Evolutionary conservation across 2,797 vertebrate species (phyloP).

Genomic region (Labroides dimidiatus): DNA sequence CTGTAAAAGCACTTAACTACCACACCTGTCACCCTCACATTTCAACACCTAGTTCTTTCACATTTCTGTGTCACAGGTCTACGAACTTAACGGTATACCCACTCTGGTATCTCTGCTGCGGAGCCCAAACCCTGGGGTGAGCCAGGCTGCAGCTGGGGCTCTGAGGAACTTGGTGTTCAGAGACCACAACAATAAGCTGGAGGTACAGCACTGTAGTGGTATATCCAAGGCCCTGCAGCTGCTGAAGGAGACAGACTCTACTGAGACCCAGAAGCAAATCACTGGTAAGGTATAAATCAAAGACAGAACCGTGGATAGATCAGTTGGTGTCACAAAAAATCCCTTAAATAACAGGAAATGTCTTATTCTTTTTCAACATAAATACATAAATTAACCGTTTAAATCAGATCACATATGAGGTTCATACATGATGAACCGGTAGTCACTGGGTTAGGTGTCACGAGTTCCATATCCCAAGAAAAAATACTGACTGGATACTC

Average conservation of each 20-base stretch:
- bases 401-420: too few relatives aligned
- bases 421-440: too few relatives aligned
- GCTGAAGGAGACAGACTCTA: conserved; percentile 83
- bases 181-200: conserved; percentile 86
- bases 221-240: conserved; percentile 87
- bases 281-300: conserved; percentile 82
- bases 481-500: too few relatives aligned
- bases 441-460: too few relatives aligned
- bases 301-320: neutral
- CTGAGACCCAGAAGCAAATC: conserved; percentile 92
- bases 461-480: too few relatives aligned
- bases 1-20: neutral
- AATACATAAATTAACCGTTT: too few relatives aligned
- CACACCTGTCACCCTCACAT: neutral
- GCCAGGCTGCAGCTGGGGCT: conserved; percentile 87
- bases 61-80: conserved; percentile 80
- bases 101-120: conserved; percentile 86
- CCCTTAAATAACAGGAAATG: too few relatives aligned
- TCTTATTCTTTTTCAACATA: too few relatives aligned
- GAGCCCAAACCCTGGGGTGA: conserved; percentile 82
- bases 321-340: too few relatives aligned
- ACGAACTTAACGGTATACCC: conserved; percentile 85
- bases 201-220: conserved; percentile 87
- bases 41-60: neutral
- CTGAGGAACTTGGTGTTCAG: conserved; percentile 93